Evolutionary conservation across 2,888 invertebrate genomes (phyloP).

Genomic region (Athalia circularis): DNA sequence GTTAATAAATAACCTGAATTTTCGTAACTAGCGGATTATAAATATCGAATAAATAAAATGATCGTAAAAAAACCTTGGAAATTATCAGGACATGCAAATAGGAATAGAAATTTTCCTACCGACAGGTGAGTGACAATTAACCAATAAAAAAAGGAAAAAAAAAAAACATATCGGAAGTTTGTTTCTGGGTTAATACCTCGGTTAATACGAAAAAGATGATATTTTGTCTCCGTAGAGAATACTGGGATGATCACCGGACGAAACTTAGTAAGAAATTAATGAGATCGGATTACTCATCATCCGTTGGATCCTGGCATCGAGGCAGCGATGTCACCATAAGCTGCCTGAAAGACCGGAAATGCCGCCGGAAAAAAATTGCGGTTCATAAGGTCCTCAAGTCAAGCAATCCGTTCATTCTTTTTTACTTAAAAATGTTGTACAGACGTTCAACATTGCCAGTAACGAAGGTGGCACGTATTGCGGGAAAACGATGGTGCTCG

Average conservation of each 20-base stretch:
- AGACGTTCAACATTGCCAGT: constrained; percentile 56
- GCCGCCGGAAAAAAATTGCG: constrained; percentile 40
- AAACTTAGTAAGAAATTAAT: constrained; percentile 14
- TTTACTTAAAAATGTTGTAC: constrained; percentile 62
- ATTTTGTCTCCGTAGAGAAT: constrained; percentile 6
- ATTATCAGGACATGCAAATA: neutral
- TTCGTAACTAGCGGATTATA: no score
- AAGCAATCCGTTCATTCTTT: constrained; percentile 64
- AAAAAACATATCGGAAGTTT: neutral
- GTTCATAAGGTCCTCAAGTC: constrained; percentile 46
- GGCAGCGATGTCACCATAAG: neutral
- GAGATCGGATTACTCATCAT: constrained; percentile 13
- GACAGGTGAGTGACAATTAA: neutral
- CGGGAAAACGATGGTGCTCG: constrained; percentile 62
- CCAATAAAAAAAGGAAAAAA: no score
- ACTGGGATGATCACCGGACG: neutral
- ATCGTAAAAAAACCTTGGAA: neutral
- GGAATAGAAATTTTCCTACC: neutral
- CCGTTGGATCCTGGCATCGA: neutral
- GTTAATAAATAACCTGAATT: no score
- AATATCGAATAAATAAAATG: neutral
- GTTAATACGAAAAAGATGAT: neutral
- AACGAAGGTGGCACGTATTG: constrained; percentile 60
- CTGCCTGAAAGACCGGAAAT: constrained; percentile 1
- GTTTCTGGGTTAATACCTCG: neutral